Conservation (phyloP, 37 sponge, comb jelly and placozoan genomes). For the Chondrosia reniformis region DNA sequence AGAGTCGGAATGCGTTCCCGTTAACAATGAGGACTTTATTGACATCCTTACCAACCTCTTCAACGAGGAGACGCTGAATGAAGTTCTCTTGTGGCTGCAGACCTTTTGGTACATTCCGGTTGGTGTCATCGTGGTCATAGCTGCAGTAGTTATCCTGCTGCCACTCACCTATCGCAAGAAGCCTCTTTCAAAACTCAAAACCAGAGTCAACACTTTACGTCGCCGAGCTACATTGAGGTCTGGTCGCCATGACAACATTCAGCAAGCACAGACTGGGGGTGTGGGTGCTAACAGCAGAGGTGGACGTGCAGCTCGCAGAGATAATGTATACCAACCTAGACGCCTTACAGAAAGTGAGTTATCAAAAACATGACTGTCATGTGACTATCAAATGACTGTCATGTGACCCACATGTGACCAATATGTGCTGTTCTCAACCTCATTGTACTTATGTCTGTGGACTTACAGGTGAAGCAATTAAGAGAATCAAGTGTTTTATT, state of each 20-base stretch:
- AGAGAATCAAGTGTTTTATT: constrained; percentile 51
- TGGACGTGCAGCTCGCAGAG: not conserved
- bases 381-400: not conserved
- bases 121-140: constrained; percentile 39
- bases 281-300: constrained; percentile 10
- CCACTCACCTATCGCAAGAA: constrained; percentile 77
- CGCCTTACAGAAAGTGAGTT: constrained; percentile 24
- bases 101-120: constrained; percentile 79
- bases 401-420: too few species aligned
- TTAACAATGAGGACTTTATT: constrained; percentile 58
- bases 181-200: constrained; percentile 27
- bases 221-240: not conserved
- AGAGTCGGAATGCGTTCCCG: constrained; percentile 52
- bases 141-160: constrained; percentile 56
- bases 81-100: constrained; percentile 57
- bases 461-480: constrained; percentile 41
- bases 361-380: not conserved
- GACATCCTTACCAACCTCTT: constrained; percentile 36
- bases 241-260: constrained; percentile 3
- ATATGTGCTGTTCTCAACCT: too few species aligned
- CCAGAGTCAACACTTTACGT: constrained; percentile 19
- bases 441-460: not conserved
- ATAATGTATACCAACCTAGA: not conserved
- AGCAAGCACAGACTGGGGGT: constrained; percentile 26
- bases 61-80: constrained; percentile 45